Evolutionary conservation across 1,140 invertebrate species (phyloP).

Genomic region (Oncopodura yosiiana): DNA sequence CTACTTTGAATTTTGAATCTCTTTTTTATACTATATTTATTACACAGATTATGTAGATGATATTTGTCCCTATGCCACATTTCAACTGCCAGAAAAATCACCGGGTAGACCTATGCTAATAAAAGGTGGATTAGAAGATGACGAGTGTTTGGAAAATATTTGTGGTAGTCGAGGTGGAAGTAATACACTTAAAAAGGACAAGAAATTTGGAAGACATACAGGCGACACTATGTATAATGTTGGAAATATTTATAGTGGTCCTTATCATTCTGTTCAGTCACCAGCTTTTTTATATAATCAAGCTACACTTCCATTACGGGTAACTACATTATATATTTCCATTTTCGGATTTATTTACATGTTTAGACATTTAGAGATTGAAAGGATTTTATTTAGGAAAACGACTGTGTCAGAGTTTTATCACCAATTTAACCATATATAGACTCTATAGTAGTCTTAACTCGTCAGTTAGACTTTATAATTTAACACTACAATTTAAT

Average conservation of each 20-base stretch:
- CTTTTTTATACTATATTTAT: too few species aligned
- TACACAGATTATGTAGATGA: constrained; percentile 73
- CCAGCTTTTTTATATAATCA: constrained; percentile 79
- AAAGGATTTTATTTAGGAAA: too few species aligned
- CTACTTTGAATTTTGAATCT: too few species aligned
- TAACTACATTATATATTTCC: too few species aligned
- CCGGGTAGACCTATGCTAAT: constrained; percentile 50
- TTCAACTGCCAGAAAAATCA: constrained; percentile 70
- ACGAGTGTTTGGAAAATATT: background rate
- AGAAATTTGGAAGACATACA: background rate
- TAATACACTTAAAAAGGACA: background rate
- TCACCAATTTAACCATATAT: too few species aligned
- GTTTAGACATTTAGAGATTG: constrained; percentile 49
- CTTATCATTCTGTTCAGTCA: constrained; percentile 71
- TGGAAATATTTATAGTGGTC: constrained; percentile 72
- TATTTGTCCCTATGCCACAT: constrained; percentile 81
- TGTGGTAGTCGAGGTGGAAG: background rate
- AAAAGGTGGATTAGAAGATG: constrained; percentile 10
- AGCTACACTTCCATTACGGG: constrained; percentile 42
- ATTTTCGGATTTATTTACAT: too few species aligned
- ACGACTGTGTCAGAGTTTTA: too few species aligned
- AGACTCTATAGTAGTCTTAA: too few species aligned
- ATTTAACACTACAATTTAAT: too few species aligned
- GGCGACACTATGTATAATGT: constrained; percentile 72
- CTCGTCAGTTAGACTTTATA: too few species aligned